Conservation (phyloP, 2,888 invertebrate species). For the Clanis bilineata region DNA sequence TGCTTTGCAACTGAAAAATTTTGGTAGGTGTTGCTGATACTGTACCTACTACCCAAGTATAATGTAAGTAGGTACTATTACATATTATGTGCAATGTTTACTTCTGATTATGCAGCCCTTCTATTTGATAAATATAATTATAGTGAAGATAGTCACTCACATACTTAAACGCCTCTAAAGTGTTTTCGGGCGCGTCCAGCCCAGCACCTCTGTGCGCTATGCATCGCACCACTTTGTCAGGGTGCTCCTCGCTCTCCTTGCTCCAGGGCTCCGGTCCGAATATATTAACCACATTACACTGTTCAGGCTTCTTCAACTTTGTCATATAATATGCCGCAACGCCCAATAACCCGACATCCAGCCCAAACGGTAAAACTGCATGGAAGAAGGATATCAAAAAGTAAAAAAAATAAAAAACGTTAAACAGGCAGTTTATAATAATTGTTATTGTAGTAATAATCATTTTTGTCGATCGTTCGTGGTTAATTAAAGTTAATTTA, state of each 20-base stretch:
- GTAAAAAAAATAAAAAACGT: conserved; percentile 47
- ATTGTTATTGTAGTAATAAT: conserved; percentile 52
- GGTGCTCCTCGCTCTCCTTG: conserved; percentile 62
- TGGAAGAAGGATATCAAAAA: conserved; percentile 54
- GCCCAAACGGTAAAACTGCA: conserved; percentile 66
- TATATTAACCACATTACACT: conserved; percentile 66
- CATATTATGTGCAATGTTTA: too few species aligned
- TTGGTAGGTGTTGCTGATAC: too few species aligned
- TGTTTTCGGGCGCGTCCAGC: conserved; percentile 91
- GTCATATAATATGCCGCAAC: conserved; percentile 63
- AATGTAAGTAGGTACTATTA: too few species aligned
- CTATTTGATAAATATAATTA: neutral
- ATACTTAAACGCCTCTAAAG: conserved; percentile 86
- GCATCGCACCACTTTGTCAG: conserved; percentile 79
- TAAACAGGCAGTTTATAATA: conserved; percentile 48
- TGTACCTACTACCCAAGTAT: too few species aligned
- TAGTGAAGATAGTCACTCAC: conserved; percentile 67
- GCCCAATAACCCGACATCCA: conserved; percentile 64
- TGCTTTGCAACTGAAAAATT: too few species aligned
- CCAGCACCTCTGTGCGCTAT: conserved; percentile 90
- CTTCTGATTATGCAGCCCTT: too few species aligned
- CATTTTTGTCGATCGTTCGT: conserved; percentile 67
- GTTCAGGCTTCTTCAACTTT: conserved; percentile 62
- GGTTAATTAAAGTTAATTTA: conserved; percentile 37
- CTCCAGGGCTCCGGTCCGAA: conserved; percentile 78